Percentiles rank a stretch among this genome's conserved stretches.
These are phyloP conservation scores for Nasonia oneida DNA, from an alignment of 2,888 invertebrate genomes.

Conservation along the genomic window DNA sequence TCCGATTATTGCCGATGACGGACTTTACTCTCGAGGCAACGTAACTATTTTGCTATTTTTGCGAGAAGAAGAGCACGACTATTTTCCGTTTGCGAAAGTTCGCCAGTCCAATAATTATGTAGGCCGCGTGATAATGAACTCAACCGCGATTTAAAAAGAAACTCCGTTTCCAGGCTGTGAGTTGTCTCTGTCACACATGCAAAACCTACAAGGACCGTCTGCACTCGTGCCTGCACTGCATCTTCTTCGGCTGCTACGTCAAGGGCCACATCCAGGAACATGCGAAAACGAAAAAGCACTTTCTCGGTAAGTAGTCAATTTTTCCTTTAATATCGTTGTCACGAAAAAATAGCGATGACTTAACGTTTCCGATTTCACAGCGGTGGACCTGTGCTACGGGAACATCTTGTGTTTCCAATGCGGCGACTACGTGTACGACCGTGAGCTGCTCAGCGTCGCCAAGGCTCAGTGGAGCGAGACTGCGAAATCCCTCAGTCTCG, in stretches of 20 bases:
- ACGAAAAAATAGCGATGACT: not conserved
- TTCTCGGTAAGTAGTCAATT: conserved; percentile 81
- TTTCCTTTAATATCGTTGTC: not conserved
- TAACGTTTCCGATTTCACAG: conserved; percentile 74
- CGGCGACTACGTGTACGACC: conserved; percentile 95
- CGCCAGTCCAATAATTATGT: not conserved
- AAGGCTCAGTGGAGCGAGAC: conserved; percentile 77
- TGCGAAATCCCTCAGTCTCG: conserved; percentile 76
- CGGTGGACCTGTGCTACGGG: conserved; percentile 93
- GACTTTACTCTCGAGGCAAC: not conserved
- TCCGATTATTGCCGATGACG: not conserved
- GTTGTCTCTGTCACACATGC: conserved; percentile 91
- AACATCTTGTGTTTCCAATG: conserved; percentile 94
- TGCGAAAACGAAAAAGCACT: conserved; percentile 89
- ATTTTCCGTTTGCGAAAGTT: too few relatives aligned
- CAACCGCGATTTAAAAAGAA: not conserved
- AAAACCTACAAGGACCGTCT: conserved; percentile 89
- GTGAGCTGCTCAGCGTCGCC: conserved; percentile 80
- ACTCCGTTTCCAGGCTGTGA: conserved; percentile 83
- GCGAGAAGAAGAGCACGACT: too few relatives aligned
- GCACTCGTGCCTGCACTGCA: conserved; percentile 93
- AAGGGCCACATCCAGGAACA: conserved; percentile 93
- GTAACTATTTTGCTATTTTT: too few relatives aligned
- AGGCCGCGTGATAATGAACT: not conserved
- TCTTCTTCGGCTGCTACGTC: conserved; percentile 93